Percentiles rank a stretch among this genome's conserved stretches.
Conservation (phyloP, 2,113 vertebrate genomes). For the Onychostruthus taczanowskii region DNA sequence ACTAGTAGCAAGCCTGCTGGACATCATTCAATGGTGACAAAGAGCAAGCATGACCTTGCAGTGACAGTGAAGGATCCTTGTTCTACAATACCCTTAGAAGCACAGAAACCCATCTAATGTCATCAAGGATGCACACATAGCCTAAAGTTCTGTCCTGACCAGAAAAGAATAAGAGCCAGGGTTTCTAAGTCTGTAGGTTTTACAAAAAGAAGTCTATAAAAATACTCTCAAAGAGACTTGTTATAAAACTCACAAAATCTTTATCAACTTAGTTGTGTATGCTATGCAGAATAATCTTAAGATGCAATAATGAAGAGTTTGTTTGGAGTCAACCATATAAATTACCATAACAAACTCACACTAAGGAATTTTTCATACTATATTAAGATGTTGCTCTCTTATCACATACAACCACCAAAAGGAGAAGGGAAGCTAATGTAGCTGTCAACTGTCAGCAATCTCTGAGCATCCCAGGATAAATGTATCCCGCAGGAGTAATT, state of each 20-base stretch:
- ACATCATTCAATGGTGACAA: background rate
- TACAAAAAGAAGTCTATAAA: background rate
- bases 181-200: background rate
- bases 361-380: background rate
- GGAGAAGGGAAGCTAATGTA: conserved; percentile 38
- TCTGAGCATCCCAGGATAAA: conserved; percentile 41
- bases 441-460: conserved; percentile 37
- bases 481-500: conserved; percentile 41
- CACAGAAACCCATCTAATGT: background rate
- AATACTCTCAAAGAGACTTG: background rate
- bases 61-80: background rate
- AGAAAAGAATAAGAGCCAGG: background rate
- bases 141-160: background rate
- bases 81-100: background rate
- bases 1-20: background rate
- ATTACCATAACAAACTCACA: background rate
- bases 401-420: background rate
- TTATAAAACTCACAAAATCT: background rate
- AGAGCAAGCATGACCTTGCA: background rate
- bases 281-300: background rate
- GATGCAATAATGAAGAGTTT: background rate
- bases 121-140: background rate
- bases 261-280: background rate
- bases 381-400: conserved; percentile 6
- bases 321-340: background rate